phyloP scores from a whole-genome alignment of 2,888 invertebrate species.

The Nomada hirtipes region DNA sequence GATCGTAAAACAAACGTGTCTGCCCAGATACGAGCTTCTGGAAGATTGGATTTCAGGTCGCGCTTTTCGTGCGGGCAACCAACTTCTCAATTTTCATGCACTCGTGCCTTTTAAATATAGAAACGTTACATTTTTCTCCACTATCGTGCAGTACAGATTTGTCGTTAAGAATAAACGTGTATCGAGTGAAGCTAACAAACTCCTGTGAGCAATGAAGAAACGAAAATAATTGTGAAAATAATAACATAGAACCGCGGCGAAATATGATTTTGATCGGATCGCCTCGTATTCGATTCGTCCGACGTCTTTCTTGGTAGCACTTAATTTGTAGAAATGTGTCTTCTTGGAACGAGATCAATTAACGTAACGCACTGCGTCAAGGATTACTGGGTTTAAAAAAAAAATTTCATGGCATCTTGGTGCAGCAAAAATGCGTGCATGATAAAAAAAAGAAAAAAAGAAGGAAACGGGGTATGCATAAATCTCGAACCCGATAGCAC shows the following conservation, averaged over 20 bases:
- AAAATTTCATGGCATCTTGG: no score
- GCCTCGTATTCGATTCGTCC: neutral
- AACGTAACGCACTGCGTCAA: neutral
- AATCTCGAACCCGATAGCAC: constrained; percentile 60
- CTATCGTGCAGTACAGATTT: constrained; percentile 19
- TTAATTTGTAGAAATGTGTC: constrained; percentile 6
- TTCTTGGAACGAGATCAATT: constrained; percentile 19
- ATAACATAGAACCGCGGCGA: neutral
- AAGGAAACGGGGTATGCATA: constrained; percentile 15
- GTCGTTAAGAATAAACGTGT: constrained; percentile 2
- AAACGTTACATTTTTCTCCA: constrained; percentile 17
- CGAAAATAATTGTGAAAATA: neutral
- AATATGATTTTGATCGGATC: neutral
- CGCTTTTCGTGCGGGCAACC: constrained; percentile 39
- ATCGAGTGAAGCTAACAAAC: neutral
- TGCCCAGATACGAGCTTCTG: constrained; percentile 44
- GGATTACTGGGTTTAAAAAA: neutral
- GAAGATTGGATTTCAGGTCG: constrained; percentile 56
- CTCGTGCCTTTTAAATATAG: constrained; percentile 20
- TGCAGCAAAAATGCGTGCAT: neutral
- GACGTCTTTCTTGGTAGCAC: neutral
- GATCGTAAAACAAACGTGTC: constrained; percentile 38
- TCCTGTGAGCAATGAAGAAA: neutral
- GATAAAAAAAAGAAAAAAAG: neutral
- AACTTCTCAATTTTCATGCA: constrained; percentile 54